Conservation (phyloP, 2,888 invertebrate genomes). For the Ochlodes sylvanus region DNA sequence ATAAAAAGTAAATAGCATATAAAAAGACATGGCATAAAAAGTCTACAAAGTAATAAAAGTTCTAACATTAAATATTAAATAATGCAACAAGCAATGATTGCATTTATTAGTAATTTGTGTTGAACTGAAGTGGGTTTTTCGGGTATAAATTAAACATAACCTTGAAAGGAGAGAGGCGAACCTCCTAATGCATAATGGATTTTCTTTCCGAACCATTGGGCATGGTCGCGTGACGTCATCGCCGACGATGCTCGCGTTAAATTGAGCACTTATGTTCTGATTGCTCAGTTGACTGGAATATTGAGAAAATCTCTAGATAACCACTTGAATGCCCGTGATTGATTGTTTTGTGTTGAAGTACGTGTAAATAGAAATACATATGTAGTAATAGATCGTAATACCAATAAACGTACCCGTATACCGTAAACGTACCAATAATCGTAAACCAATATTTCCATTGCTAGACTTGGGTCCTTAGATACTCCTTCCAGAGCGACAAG, state of each 20-base stretch:
- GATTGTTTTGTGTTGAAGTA: background rate
- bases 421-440: too few species aligned
- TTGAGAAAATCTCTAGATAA: conserved; percentile 2
- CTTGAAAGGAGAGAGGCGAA: conserved; percentile 15
- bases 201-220: conserved; percentile 40
- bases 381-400: too few species aligned
- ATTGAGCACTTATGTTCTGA: conserved; percentile 6
- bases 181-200: conserved; percentile 38
- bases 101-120: background rate
- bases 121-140: background rate
- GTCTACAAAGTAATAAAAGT: too few species aligned
- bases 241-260: conserved; percentile 23
- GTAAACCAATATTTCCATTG: too few species aligned
- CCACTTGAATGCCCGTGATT: background rate
- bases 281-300: conserved; percentile 7
- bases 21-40: too few species aligned
- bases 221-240: conserved; percentile 41
- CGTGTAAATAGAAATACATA: too few species aligned
- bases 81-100: too few species aligned
- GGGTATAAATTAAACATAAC: background rate
- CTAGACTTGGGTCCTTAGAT: too few species aligned
- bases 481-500: too few species aligned
- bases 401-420: too few species aligned
- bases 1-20: too few species aligned
- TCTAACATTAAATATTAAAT: too few species aligned